phyloP scores from a whole-genome alignment of 2,113 vertebrate species.

The Gavialis gangeticus region DNA sequence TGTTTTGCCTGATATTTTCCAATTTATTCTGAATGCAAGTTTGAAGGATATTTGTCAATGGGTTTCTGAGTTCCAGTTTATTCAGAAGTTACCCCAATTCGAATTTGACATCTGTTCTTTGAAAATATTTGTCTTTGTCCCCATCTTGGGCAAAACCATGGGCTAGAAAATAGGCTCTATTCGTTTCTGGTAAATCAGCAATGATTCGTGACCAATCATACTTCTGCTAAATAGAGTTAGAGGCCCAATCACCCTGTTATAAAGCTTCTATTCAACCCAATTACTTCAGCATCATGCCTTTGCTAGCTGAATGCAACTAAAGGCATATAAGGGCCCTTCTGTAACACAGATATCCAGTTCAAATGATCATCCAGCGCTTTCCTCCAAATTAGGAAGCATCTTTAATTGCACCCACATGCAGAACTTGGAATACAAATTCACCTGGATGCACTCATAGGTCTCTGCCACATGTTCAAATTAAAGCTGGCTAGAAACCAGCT shows the following conservation, averaged over 20 bases:
- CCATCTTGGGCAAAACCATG: neutral
- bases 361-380: neutral
- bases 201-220: neutral
- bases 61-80: conserved; percentile 21
- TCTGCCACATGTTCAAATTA: too few species aligned
- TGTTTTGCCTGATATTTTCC: neutral
- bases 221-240: neutral
- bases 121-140: neutral
- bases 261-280: neutral
- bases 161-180: neutral
- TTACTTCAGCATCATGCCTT: neutral
- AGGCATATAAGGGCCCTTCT: neutral
- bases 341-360: neutral
- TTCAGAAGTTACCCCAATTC: neutral
- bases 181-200: neutral
- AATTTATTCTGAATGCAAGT: neutral
- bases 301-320: neutral
- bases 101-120: neutral
- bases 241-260: conserved; percentile 18
- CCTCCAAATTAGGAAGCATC: neutral
- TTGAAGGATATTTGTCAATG: neutral
- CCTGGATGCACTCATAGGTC: neutral
- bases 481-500: too few species aligned
- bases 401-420: neutral
- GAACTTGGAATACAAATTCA: neutral